Evolutionary conservation across 2,888 invertebrate genomes (phyloP).

Genomic region (Bhutanitis thaidina): DNA sequence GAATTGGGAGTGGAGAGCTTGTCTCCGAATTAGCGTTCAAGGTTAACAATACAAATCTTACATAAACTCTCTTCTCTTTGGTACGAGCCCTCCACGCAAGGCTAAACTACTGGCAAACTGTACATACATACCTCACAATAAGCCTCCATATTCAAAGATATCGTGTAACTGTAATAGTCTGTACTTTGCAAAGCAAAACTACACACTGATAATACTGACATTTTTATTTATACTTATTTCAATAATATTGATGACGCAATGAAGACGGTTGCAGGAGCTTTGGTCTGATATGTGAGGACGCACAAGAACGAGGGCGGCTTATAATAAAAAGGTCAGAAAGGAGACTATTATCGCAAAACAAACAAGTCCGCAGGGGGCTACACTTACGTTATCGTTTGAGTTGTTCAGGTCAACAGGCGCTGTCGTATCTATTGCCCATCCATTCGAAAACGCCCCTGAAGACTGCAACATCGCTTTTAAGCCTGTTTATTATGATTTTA

Average conservation of each 20-base stretch:
- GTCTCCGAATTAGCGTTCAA: too few species aligned
- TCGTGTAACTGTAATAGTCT: background rate
- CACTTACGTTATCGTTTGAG: constrained; percentile 65
- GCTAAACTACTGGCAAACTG: too few species aligned
- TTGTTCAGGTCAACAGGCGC: constrained; percentile 65
- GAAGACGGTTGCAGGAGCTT: constrained; percentile 35
- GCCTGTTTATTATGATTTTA: constrained; percentile 23
- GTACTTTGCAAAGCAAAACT: constrained; percentile 4
- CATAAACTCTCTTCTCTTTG: too few species aligned
- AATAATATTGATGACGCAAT: constrained; percentile 40
- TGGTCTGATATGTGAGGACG: constrained; percentile 27
- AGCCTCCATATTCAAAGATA: constrained; percentile 22
- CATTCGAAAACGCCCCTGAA: constrained; percentile 52
- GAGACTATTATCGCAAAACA: constrained; percentile 52
- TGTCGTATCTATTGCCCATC: constrained; percentile 71
- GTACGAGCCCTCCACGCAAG: too few species aligned
- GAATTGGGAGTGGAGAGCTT: too few species aligned
- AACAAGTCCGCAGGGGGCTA: constrained; percentile 73
- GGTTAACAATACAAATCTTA: too few species aligned
- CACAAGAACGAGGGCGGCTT: constrained; percentile 24
- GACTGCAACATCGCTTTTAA: constrained; percentile 50
- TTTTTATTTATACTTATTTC: constrained; percentile 10
- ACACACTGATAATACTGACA: constrained; percentile 19
- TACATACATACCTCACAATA: constrained; percentile 16
- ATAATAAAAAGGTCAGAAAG: constrained; percentile 45